Base-by-base conservation (phyloP, 2,797 vertebrate genomes). In the Champsocephalus gunnari region DNA sequence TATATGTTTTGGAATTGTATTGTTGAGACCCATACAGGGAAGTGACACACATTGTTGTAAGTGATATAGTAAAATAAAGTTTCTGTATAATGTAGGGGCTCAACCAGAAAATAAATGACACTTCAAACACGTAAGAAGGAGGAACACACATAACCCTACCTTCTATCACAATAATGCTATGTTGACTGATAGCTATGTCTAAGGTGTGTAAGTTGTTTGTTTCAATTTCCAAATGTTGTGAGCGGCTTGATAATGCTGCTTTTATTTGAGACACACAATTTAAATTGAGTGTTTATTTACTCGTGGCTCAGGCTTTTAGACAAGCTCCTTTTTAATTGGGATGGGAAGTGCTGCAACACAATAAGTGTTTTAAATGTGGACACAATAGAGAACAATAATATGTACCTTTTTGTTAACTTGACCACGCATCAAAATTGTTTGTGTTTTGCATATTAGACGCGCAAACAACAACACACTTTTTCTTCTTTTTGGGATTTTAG, bases 221-320 rank as follows among this genome's bases (percentile, higher is more conserved):
- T 66, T 78, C n/a, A 11, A 14, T 50, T 70, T 58, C 34, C n/a
- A 45, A 13, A 53, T 58, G 62, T 24, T 57, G 4, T 56, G 49
- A 12, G n/a, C 4, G 2, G n/a, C 28, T 44, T 38, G 11, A 58
- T 55, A 53, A 64, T 47, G 44, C n/a, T 38, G 16, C 55, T 61
- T 14, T 56, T 12, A 56, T 64, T 63, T 41, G 45, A 45, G 21
- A 28, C 14, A 60, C 28, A 34, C 34, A 47, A n/a, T 41, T 61
- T 9, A 28, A 56, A 55, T 24, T 3, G n/a, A 41, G 34, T 47
- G 1, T 3, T 24, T 13, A 34, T 65, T 53, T 19, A 14, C 32
- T 59, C 12, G 32, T 50, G 49, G 12, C 51, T 32, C 41, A 12
- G 12, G 44, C 48, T 21, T 60, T 41, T 17, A 51, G n/a, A 45